Conservation (phyloP, 1,140 invertebrate species). For the Steinernema khuongi region DNA sequence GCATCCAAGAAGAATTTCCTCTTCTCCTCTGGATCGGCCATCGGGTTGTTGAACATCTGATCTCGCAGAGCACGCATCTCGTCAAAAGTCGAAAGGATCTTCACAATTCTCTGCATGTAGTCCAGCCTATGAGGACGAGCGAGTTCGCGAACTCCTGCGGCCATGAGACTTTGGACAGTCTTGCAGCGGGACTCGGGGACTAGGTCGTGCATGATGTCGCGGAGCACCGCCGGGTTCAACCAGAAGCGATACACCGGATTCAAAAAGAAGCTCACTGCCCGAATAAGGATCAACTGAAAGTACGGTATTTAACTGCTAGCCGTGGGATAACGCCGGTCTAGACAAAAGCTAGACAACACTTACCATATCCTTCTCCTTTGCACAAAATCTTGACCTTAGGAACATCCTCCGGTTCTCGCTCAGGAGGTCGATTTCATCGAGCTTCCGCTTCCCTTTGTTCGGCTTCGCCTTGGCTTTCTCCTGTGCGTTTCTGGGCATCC, state of each 20-base stretch:
- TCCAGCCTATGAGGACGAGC: conserved; percentile 41
- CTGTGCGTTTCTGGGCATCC: neutral
- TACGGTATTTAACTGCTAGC: neutral
- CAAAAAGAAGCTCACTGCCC: conserved; percentile 52
- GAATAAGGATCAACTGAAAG: conserved; percentile 51
- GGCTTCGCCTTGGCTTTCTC: conserved; percentile 12
- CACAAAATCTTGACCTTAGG: conserved; percentile 43
- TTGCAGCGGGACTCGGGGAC: conserved; percentile 43
- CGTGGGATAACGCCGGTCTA: no score
- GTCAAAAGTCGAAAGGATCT: conserved; percentile 43
- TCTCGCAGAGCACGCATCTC: conserved; percentile 36
- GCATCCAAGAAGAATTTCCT: conserved; percentile 41
- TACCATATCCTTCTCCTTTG: conserved; percentile 51
- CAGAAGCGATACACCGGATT: conserved; percentile 56
- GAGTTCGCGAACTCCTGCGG: conserved; percentile 52
- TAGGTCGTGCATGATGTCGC: conserved; percentile 56
- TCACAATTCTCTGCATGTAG: conserved; percentile 53
- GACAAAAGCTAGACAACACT: neutral
- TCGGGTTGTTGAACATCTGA: conserved; percentile 23
- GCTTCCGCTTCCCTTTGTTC: conserved; percentile 35
- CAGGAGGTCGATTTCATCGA: conserved; percentile 43
- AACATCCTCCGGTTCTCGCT: conserved; percentile 36
- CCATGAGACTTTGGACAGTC: conserved; percentile 49
- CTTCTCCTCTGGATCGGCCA: conserved; percentile 27
- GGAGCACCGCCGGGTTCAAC: conserved; percentile 51